Evolutionary conservation across 2,888 invertebrate species (phyloP), one percentile per base, ranked within the genome.

Genomic region (Eupithecia pulchellata): DNA sequence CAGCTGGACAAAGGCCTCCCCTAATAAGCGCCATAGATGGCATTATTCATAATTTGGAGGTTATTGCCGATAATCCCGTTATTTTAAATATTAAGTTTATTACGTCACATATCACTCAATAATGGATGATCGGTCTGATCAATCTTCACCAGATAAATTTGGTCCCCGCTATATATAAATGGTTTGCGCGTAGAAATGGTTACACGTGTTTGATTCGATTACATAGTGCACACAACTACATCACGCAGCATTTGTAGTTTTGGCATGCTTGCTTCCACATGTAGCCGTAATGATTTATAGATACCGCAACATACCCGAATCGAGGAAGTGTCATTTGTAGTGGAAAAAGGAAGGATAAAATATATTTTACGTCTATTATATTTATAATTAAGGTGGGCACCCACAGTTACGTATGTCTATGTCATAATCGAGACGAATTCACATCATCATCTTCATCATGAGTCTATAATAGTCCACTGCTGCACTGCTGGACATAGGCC

Each of bases 131-230:
- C n/a, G n/a, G n/a, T n/a, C n/a, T n/a, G n/a, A 57, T 72, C 63
- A 63, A 58, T 72, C 66, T 64, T 60, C 58, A 27, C 25, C 27
- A 11, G 34, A 66, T 66, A 69, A 72, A 64, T 69, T n/a, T 64
- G 66, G 66, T 66, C 69, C 69, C 66, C 34, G 61, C 60, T 61
- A 61, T 64, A 61, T 67, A 65, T 36, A 69, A 68, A 69, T 69
- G 68, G 67, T 63, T 42, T 58, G 69, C 73, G 69, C 69, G 69
- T 73, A 66, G 64, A 73, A 65, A 29, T 42, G 36, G 61, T 58
- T 73, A 73, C 73, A 73, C 73, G 73, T 73, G 73, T 73, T 67
- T 68, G 47, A 73, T 73, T 69, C 66, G 72, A 72, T 72, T 65
- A 72, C 69, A 66, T 66, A 72, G 65, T 57, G 58, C 17, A 68